Percentiles rank a stretch among this genome's conserved stretches.
These are phyloP conservation scores for Caenorhabditis tropicalis DNA, from an alignment of 1,140 invertebrate genomes.

Conservation along the genomic window DNA sequence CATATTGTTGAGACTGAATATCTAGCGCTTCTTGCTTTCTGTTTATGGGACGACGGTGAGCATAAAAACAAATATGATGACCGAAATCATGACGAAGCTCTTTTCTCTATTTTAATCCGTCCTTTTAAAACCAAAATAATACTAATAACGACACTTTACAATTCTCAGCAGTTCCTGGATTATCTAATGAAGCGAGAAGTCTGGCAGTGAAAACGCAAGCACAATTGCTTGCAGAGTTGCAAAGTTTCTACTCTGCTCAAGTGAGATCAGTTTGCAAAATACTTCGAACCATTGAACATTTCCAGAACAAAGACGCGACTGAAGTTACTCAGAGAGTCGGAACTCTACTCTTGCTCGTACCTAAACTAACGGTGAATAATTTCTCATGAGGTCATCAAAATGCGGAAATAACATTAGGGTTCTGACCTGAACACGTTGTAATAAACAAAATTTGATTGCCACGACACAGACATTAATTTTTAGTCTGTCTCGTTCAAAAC, in stretches of 20 bases:
- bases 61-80: not conserved
- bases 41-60: slow-evolving; percentile 51
- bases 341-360: slow-evolving; percentile 34
- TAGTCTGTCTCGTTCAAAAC: not conserved
- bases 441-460: not conserved
- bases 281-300: not conserved
- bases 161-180: slow-evolving; percentile 27
- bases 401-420: not conserved
- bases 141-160: not conserved
- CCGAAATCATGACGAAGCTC: not conserved
- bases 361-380: slow-evolving; percentile 45
- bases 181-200: not conserved
- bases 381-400: not conserved
- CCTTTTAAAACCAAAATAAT: not conserved
- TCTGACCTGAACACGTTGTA: not conserved
- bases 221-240: slow-evolving; percentile 10
- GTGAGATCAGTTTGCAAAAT: not conserved
- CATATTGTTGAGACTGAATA: slow-evolving; percentile 44
- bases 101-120: not conserved
- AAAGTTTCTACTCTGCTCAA: not conserved
- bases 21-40: slow-evolving; percentile 35
- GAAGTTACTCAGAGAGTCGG: slow-evolving; percentile 17
- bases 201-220: not conserved
- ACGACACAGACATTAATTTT: not conserved
- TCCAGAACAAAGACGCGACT: not conserved